phyloP scores from a whole-genome alignment of 2,797 vertebrate genomes.

The Argentina silus region DNA sequence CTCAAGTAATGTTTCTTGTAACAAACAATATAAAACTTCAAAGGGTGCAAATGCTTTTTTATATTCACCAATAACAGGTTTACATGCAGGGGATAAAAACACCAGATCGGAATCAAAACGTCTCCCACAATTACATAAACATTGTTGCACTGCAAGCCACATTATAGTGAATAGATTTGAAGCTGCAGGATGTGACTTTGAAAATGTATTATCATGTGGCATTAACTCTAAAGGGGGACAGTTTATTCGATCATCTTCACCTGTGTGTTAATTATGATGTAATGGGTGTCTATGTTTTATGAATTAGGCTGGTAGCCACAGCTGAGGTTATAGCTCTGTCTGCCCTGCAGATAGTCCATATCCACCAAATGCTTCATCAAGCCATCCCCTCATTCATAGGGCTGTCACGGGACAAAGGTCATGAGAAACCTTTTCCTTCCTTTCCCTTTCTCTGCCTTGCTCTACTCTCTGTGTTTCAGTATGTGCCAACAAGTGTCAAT shows the following conservation, averaged over 20 bases:
- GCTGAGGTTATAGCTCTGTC: too few relatives aligned
- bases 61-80: constrained; percentile 32
- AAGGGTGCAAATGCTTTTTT: constrained; percentile 27
- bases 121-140: not conserved
- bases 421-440: too few relatives aligned
- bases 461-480: too few relatives aligned
- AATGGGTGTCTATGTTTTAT: too few relatives aligned
- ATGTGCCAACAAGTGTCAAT: too few relatives aligned
- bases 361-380: too few relatives aligned
- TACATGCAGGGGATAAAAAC: constrained; percentile 23
- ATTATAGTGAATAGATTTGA: not conserved
- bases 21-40: constrained; percentile 42
- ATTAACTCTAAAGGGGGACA: not conserved
- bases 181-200: not conserved
- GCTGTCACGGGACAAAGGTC: too few relatives aligned
- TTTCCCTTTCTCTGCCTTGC: too few relatives aligned
- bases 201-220: not conserved
- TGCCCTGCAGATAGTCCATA: too few relatives aligned
- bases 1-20: constrained; percentile 28
- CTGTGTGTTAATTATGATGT: too few relatives aligned
- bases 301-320: too few relatives aligned
- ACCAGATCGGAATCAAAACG: constrained; percentile 16
- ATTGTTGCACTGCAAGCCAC: not conserved
- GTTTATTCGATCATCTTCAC: not conserved
- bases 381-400: too few relatives aligned